Evolutionary conservation across 2,797 vertebrate genomes (phyloP), one percentile per base, ranked within the genome.

Genomic region (Diplodus sargus): DNA sequence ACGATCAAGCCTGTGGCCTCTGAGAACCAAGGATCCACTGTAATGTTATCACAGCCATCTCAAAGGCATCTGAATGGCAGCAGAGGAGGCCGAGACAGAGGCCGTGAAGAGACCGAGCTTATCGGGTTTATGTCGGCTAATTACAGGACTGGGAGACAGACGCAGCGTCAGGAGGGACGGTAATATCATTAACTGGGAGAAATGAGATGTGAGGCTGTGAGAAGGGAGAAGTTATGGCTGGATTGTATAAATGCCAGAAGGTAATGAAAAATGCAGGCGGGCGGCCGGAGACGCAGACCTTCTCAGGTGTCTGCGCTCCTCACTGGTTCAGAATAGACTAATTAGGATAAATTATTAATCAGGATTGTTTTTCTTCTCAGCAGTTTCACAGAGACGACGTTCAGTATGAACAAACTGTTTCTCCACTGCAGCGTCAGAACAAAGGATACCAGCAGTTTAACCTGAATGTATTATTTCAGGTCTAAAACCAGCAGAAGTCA

Each of bases 271-370:
- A 88, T 85, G 83, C 83, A 90, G 59, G 75, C 64, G 48, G 64
- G 75, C 61, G 82, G 73, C 73, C 58, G 85, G 45, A 77, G 82
- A 83, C 39, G 25, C 73, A 49, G 67, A 80, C 79, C 73, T 81
- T 85, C 87, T 91, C 88, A 84, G 90, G 87, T 92, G 86, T 88
- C 84, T 56, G 53, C 1, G 39, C 74, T 62, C 47, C 73, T 89
- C 81, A 42, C 71, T 48, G 83, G 75, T 84, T 87, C 86, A 83
- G 76, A 92, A 84, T 34, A 76, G 71, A 65, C 70, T 89, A 84
- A 92, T 91, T 84, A 88, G 82, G 78, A 83, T 93, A 15, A 87
- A 93, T 88, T 90, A 91, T 93, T 91, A n/a, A 91, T 90, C 75
- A 59, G 86, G 60, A 74, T 80, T 75, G 76, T 76, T 85, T 84